Evolutionary conservation across 1,140 invertebrate genomes (phyloP).

Genomic region (Mesaphorura yosii): DNA sequence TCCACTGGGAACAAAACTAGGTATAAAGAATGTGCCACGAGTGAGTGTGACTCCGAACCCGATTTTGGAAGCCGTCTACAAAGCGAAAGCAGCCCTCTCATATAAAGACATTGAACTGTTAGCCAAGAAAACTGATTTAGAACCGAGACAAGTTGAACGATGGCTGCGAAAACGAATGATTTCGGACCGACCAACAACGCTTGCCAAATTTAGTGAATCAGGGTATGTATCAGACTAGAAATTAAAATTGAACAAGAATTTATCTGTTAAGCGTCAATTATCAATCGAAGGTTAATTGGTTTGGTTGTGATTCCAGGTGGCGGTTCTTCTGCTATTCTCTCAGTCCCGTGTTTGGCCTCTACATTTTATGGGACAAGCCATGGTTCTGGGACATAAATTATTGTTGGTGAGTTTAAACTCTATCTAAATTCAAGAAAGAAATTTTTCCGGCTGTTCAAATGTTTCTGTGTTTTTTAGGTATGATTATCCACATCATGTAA

Average conservation of each 20-base stretch:
- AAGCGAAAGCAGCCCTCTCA: constrained; percentile 55
- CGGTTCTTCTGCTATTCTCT: constrained; percentile 73
- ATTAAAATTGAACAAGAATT: neutral
- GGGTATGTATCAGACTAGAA: constrained; percentile 38
- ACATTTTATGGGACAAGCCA: constrained; percentile 77
- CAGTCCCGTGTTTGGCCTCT: constrained; percentile 70
- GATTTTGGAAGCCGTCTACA: constrained; percentile 59
- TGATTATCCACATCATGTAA: constrained; percentile 47
- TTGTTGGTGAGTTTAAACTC: too few species aligned
- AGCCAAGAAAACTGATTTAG: constrained; percentile 74
- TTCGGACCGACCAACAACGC: constrained; percentile 72
- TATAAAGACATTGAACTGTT: constrained; percentile 61
- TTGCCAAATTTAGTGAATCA: constrained; percentile 83
- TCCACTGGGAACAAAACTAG: constrained; percentile 59
- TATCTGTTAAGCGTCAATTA: too few species aligned
- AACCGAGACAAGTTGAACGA: constrained; percentile 72
- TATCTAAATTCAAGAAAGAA: too few species aligned
- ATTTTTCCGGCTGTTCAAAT: too few species aligned
- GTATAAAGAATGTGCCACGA: constrained; percentile 50
- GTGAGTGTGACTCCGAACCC: constrained; percentile 42
- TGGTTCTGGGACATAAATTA: constrained; percentile 88
- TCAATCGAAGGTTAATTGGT: constrained; percentile 6
- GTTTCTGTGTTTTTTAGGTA: too few species aligned
- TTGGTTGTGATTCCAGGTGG: constrained; percentile 51
- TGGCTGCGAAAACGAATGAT: constrained; percentile 71